A percentile compares a stretch with the other conserved stretches of the same genome.
These are phyloP conservation scores for Endomychus coccineus DNA, from an alignment of 2,888 invertebrate species.

Conservation along the genomic window DNA sequence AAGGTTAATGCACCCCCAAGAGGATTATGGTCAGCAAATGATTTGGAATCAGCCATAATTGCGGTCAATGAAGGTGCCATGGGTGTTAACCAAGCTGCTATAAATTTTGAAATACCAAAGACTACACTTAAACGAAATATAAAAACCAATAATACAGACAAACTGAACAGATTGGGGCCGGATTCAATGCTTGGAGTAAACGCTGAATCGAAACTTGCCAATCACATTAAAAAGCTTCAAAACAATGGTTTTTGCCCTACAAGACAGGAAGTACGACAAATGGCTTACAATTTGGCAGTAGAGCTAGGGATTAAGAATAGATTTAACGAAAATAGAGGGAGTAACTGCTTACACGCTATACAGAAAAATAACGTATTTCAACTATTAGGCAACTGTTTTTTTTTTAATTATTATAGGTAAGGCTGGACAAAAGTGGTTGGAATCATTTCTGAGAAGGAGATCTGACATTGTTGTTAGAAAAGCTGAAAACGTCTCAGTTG, in stretches of 20 bases:
- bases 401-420: conserved; percentile 4
- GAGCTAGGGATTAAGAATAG: conserved; percentile 14
- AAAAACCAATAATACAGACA: too few species aligned
- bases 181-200: conserved; percentile 8
- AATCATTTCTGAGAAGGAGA: conserved; percentile 14
- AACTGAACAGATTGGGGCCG: too few species aligned
- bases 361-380: too few species aligned
- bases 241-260: conserved; percentile 18
- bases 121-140: not conserved
- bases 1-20: too few species aligned
- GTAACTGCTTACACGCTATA: too few species aligned
- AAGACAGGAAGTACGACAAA: conserved; percentile 12
- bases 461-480: conserved; percentile 12
- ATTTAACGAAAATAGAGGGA: conserved; percentile 15
- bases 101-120: not conserved
- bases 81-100: conserved; percentile 5
- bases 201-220: conserved; percentile 10
- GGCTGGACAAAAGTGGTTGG: conserved; percentile 16
- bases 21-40: too few species aligned
- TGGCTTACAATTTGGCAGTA: conserved; percentile 17
- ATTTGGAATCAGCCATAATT: too few species aligned
- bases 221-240: conserved; percentile 18
- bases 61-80: not conserved
- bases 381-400: too few species aligned
- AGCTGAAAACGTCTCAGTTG: conserved; percentile 17